Base-by-base conservation (phyloP, 2,888 invertebrate genomes). In the Ischnus inquisitorius region DNA sequence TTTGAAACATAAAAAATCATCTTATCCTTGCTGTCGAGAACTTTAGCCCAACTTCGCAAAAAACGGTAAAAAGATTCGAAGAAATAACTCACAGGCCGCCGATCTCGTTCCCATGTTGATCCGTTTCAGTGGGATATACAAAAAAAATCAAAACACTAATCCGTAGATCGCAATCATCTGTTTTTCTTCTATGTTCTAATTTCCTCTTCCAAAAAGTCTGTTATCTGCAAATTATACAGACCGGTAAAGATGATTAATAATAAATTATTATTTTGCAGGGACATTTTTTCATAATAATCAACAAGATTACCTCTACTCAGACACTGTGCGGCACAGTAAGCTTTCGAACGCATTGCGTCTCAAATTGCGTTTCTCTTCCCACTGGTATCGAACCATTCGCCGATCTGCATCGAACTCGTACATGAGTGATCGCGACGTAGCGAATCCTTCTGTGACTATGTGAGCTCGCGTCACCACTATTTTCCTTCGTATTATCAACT, bases 41-140 rank as follows among this genome's bases (percentile, higher is more conserved):
- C 34, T 34, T 34, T 25, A 1, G 12, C 16, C 3, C 16, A 54
- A 48, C n/a, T 41, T 34, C 28, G 19, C n/a, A 65, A 51, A 8
- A 39, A 25, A 14, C 48, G 46, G 51, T 19, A 6, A 54, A 54
- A 54, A 54, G 19, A 51, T 12, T 1, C n/a, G n/a, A n/a, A n/a
- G n/a, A 25, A 28, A 28, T 25, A 57, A 95, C 97, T 97, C 95
- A 98, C 98, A 98, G 94, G 98, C 97, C 93, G 98, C 98, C 93
- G 97, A 97, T 95, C 97, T 96, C 90, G 98, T 98, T 94, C 98
- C 98, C 98, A 98, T 98, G 94, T 96, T 97, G 94, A 96, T 48
- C 14, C 34, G 34, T 6, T 34, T 71, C 12, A 60, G 46, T 77
- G 43, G 62, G 12, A 25, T 78, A 22, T 41, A 57, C 34, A 34